Conservation (phyloP, 2,797 vertebrate species). For the Rhinichthys osculus region DNA sequence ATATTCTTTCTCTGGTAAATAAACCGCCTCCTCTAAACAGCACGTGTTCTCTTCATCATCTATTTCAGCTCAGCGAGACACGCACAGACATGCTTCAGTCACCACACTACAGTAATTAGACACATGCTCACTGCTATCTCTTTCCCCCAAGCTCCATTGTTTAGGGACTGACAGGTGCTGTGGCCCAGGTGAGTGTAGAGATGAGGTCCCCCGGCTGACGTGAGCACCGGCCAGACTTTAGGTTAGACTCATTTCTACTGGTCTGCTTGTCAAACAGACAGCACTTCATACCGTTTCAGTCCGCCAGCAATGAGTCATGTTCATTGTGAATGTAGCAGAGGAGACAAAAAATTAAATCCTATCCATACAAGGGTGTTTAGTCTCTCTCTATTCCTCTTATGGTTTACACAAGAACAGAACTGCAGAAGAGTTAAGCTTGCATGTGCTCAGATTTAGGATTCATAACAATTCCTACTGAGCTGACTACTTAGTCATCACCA, state of each 20-base stretch:
- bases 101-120: constrained; percentile 8
- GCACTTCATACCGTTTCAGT: constrained; percentile 18
- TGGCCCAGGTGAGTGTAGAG: constrained; percentile 10
- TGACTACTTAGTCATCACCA: too few species aligned
- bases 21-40: constrained; percentile 24
- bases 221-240: constrained; percentile 12
- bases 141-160: neutral
- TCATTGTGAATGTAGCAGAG: constrained; percentile 34
- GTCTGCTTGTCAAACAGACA: constrained; percentile 36
- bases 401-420: constrained; percentile 3
- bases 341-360: neutral
- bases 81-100: neutral
- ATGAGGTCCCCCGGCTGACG: neutral
- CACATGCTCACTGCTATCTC: constrained; percentile 24
- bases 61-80: neutral
- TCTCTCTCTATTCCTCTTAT: constrained; percentile 5
- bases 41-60: constrained; percentile 9
- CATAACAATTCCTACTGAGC: too few species aligned
- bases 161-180: constrained; percentile 5
- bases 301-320: constrained; percentile 33
- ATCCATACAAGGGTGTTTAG: constrained; percentile 19
- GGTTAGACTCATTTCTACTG: constrained; percentile 2
- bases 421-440: neutral
- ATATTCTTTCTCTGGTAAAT: constrained; percentile 30
- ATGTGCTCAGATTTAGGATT: neutral